Base-by-base conservation (phyloP, 2,797 vertebrate species). In the Notamacropus eugenii region DNA sequence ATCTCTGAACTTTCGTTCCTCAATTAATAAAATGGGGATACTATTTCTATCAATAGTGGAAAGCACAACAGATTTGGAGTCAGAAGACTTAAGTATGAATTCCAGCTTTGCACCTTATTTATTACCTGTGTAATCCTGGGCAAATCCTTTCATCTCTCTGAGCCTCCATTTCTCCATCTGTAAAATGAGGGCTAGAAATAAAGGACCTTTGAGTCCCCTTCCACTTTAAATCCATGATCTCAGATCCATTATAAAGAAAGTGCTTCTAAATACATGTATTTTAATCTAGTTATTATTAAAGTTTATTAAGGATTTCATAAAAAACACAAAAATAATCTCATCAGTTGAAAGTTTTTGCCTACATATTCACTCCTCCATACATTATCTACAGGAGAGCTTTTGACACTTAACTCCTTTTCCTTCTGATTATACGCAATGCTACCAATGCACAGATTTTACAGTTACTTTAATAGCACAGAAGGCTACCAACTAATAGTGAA, bases 401-500 rank as follows among this genome's bases (percentile, higher is more conserved):
- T 29, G 93, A 28, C 74, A 87, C 87, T 1, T 14, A 1, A 94
- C 13, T 40, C 91, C n/a, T 93, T 74, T 90, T 52, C 91, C 56
- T 95, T 94, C 54, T 91, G 96, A 93, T 87, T 87, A 87, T 87
- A 87, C 9, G 74, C 74, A 50, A 27, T 87, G 74, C 74, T 50
- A 93, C 11, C 54, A 93, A 12, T 62, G 95, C 55, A 90, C 34
- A 91, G 1, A 94, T 93, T 95, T 95, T 92, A 96, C 93, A 97
- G 92, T 87, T 96, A 93, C 90, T 97, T 58, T 95, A 96, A 96
- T 90, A 58, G 58, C 95, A 93, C 50, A 92, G 57, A 54, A 97
- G 94, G 96, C 59, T 94, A 87, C 94, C 97, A 91, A 96, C 94
- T 93, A 95, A 95, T 87, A 46, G 22, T 96, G 95, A 95, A 95